Base-by-base conservation (phyloP, 2,797 vertebrate species). In the Ibycter americanus region DNA sequence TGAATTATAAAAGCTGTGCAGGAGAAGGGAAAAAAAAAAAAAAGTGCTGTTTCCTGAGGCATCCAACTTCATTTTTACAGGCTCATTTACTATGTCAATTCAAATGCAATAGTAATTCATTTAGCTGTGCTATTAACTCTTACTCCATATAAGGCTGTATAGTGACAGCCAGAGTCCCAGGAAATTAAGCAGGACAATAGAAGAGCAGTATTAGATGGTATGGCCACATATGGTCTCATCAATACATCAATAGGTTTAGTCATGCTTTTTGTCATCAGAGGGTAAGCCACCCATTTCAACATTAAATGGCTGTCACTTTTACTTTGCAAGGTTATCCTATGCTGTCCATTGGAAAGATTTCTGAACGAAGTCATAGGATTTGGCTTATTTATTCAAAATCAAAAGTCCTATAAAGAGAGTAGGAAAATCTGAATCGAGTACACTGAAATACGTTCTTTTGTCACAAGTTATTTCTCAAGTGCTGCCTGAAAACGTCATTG, bases 161-260 rank as follows among this genome's bases (percentile, higher is more conserved):
- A 15, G 63, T 89, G 79, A 71, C 81, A 68, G 46, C 59, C 67
- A 55, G 27, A 90, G 42, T 87, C 68, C 49, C 76, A 65, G 59
- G 44, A 93, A 96, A 87, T 90, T 85, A 94, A 49, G 54, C 62
- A 63, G 74, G 40, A 96, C 87, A 95, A 83, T 87, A 74, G 87
- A 42, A 84, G 49, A 74, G 67, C 52, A 80, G 11, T 83, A 87
- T 94, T 83, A 83, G 78, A 51, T 74, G 52, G 55, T 83, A 70
- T 76, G 85, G 49, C 56, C 68, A 46, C 54, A 77, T 92, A 92
- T 63, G 77, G 36, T 88, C 63, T 86, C 71, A 87, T 80, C 79
- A 83, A 59, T 94, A 72, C 26, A 85, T 87, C 94, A 94, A 38
- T 78, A 65, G 89, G 74, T 79, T 97, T 97, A 94, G 96, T 95